Evolutionary conservation across 2,888 invertebrate genomes (phyloP).

Genomic region (Danaus chrysippus): DNA sequence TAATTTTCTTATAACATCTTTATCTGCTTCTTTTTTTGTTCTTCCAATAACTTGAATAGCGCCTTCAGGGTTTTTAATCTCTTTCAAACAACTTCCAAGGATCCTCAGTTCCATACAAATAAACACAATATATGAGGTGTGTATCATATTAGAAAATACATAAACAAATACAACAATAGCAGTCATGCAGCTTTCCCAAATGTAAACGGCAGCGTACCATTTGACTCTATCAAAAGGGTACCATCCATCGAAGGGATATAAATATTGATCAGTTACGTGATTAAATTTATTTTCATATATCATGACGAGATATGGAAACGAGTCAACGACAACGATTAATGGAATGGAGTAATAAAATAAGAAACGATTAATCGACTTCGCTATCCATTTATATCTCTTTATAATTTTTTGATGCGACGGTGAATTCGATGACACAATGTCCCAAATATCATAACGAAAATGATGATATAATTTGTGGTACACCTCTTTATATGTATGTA

Average conservation of each 20-base stretch:
- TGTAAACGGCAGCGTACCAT: conserved; percentile 56
- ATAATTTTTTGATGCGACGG: conserved; percentile 44
- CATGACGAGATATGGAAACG: conserved; percentile 61
- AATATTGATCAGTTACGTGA: conserved; percentile 39
- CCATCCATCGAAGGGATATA: conserved; percentile 66
- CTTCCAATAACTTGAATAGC: conserved; percentile 36
- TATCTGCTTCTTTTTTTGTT: conserved; percentile 37
- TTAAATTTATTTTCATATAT: conserved; percentile 45
- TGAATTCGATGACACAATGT: conserved; percentile 40
- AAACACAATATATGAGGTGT: conserved; percentile 47
- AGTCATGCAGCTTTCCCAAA: conserved; percentile 63
- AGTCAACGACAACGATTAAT: conserved; percentile 46
- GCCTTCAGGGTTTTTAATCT: conserved; percentile 46
- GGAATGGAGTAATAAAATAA: conserved; percentile 47
- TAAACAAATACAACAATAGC: conserved; percentile 53
- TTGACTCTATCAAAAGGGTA: conserved; percentile 64
- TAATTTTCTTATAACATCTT: conserved; percentile 43
- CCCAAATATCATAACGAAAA: conserved; percentile 51
- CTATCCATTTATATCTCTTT: conserved; percentile 41
- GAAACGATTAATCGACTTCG: conserved; percentile 46
- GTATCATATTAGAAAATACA: conserved; percentile 50
- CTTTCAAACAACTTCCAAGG: conserved; percentile 47
- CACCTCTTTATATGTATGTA: conserved; percentile 43
- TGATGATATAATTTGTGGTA: conserved; percentile 52
- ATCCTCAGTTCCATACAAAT: conserved; percentile 64